Conservation (phyloP, 92 coral and sea anemone genomes). For the Bergia sp. region DNA sequence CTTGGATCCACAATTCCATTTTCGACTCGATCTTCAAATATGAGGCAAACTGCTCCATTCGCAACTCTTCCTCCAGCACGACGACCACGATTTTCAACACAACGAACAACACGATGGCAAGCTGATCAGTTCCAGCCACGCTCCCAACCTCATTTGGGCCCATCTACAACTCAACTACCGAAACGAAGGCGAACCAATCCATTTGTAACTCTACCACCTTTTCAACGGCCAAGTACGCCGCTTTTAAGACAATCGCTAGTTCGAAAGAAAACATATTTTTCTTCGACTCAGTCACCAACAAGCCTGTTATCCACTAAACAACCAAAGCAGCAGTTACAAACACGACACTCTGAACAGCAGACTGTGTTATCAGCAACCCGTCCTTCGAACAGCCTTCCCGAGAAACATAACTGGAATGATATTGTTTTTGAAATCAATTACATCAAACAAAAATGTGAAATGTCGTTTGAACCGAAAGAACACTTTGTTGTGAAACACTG, state of each 20-base stretch:
- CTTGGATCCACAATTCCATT: background rate
- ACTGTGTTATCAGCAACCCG: no score
- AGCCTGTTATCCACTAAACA: background rate
- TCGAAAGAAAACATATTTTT: background rate
- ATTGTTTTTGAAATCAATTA: background rate
- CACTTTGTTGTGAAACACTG: slow-evolving; percentile 7
- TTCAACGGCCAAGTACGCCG: background rate
- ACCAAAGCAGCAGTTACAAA: background rate
- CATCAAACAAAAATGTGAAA: background rate
- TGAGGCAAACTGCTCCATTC: background rate
- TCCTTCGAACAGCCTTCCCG: no score
- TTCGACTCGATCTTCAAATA: background rate
- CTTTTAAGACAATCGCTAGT: background rate
- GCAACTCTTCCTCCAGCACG: background rate
- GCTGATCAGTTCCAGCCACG: background rate
- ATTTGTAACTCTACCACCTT: background rate
- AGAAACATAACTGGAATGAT: background rate
- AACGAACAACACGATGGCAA: background rate
- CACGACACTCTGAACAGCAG: no score
- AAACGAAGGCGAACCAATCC: background rate
- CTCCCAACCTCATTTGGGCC: background rate
- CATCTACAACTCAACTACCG: background rate
- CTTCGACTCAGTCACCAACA: background rate
- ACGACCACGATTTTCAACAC: background rate
- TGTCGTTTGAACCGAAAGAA: slow-evolving; percentile 21